These are phyloP conservation scores for Eristalinus sepulchralis DNA, from an alignment of 2,888 invertebrate genomes.

Conservation along the genomic window DNA sequence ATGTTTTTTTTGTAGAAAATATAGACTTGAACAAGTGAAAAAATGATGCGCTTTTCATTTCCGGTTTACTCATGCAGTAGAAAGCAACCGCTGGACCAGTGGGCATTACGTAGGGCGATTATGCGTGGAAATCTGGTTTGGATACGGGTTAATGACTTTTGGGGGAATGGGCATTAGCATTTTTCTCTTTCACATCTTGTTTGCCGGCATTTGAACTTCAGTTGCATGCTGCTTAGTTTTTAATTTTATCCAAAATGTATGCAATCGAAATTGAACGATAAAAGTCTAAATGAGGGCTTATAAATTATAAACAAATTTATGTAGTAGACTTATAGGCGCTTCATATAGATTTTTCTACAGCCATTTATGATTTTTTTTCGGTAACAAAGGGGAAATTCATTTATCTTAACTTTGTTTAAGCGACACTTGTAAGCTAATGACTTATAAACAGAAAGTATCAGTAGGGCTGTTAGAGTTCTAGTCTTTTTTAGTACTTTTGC, in stretches of 20 bases:
- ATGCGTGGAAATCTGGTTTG: slow-evolving; percentile 1
- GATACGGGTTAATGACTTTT: slow-evolving; percentile 19
- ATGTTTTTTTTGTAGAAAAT: slow-evolving; percentile 27
- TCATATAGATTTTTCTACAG: too few species aligned
- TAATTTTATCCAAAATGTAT: neutral
- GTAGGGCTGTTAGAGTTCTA: too few species aligned
- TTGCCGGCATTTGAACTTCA: slow-evolving; percentile 18
- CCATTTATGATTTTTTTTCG: too few species aligned
- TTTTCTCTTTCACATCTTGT: slow-evolving; percentile 1
- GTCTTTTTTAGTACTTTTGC: too few species aligned
- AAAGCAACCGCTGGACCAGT: neutral
- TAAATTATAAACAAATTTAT: too few species aligned
- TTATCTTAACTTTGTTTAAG: too few species aligned
- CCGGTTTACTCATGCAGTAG: neutral
- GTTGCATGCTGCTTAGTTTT: neutral
- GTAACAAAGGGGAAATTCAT: too few species aligned
- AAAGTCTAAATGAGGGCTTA: neutral
- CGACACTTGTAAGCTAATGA: too few species aligned
- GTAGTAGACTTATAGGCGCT: too few species aligned
- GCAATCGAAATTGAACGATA: neutral
- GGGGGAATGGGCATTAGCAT: neutral
- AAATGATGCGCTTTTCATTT: neutral
- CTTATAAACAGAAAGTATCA: too few species aligned
- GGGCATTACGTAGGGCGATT: neutral
- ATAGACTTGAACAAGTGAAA: slow-evolving; percentile 1